Percentiles rank a stretch among this genome's conserved stretches.
Evolutionary conservation across 2,797 vertebrate genomes (phyloP).

Genomic region (Balearica regulorum): DNA sequence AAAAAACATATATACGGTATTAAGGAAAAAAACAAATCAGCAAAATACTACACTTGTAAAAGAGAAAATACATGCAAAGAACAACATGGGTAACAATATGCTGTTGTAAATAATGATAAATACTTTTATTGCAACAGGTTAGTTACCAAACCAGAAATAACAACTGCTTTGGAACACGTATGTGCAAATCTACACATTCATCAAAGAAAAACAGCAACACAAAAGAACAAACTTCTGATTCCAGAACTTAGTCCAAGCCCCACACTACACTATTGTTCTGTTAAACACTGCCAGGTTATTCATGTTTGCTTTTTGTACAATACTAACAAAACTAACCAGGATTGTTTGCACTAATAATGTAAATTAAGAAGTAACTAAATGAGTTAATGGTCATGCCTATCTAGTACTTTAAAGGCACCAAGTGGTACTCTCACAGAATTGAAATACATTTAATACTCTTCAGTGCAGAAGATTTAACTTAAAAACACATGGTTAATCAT

Average conservation of each 20-base stretch:
- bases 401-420: conserved; percentile 40
- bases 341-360: conserved; percentile 6
- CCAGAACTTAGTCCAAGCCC: not conserved
- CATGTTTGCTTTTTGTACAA: not conserved
- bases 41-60: not conserved
- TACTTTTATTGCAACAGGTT: not conserved
- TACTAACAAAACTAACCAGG: not conserved
- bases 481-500: conserved; percentile 48
- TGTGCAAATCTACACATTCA: not conserved
- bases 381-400: conserved; percentile 44
- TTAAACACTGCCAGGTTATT: not conserved
- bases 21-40: not conserved
- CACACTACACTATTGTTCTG: not conserved
- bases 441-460: conserved; percentile 49
- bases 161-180: not conserved
- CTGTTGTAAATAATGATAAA: not conserved
- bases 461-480: conserved; percentile 32
- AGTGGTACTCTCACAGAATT: conserved; percentile 32
- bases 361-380: conserved; percentile 41
- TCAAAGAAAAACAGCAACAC: not conserved
- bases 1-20: not conserved
- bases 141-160: not conserved
- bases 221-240: not conserved
- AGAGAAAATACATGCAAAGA: not conserved
- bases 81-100: not conserved